Evolutionary conservation across 2,113 vertebrate species (phyloP).

Genomic region (Rhodinocichla rosea): DNA sequence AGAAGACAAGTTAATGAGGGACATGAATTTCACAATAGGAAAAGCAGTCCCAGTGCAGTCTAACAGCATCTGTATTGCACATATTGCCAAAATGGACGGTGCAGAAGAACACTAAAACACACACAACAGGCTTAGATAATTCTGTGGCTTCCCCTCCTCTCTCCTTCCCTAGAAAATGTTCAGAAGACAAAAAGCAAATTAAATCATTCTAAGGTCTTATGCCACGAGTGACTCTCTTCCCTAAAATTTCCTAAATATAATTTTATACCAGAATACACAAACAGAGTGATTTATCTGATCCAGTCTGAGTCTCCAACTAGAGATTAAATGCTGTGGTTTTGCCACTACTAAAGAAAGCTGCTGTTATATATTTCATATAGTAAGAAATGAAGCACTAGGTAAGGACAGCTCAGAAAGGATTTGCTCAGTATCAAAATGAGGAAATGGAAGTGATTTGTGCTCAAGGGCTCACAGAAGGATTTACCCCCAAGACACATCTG

Average conservation of each 20-base stretch:
- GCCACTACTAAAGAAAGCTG: neutral
- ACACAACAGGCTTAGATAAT: neutral
- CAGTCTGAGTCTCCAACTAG: neutral
- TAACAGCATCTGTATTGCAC: neutral
- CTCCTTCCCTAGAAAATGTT: neutral
- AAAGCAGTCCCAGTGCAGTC: neutral
- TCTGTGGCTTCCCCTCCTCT: neutral
- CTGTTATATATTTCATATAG: neutral
- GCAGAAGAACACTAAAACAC: neutral
- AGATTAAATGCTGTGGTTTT: neutral
- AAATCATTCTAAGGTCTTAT: neutral
- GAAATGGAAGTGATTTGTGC: neutral
- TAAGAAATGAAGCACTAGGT: neutral
- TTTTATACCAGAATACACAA: neutral
- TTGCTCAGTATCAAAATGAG: neutral
- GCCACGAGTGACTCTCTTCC: neutral
- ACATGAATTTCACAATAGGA: neutral
- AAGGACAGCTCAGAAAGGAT: neutral
- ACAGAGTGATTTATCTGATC: neutral
- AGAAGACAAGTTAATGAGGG: neutral
- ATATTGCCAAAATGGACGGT: neutral
- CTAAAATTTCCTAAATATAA: neutral
- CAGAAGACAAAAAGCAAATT: neutral
- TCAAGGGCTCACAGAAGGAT: neutral
- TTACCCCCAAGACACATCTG: neutral